A percentile compares a stretch with the other conserved stretches of the same genome.
Conservation (phyloP, 2,888 invertebrate genomes). For the Zaprionus bogoriensis region DNA sequence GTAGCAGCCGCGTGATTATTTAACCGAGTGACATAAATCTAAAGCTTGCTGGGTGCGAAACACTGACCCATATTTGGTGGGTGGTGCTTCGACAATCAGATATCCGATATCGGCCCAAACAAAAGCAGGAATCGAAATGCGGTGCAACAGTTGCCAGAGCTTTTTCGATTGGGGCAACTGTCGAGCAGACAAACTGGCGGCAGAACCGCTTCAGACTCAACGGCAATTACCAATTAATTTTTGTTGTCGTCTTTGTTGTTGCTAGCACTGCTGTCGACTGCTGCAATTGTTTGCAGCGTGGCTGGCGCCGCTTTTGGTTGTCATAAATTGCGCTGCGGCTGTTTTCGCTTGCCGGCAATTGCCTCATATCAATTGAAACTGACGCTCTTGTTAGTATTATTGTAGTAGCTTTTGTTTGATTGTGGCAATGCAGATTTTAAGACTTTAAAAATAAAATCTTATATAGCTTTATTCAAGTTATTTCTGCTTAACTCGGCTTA, state of each 20-base stretch:
- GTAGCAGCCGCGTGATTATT: slow-evolving; percentile 52
- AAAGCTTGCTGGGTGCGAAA: slow-evolving; percentile 26
- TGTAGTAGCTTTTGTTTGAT: slow-evolving; percentile 44
- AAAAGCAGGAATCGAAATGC: slow-evolving; percentile 55
- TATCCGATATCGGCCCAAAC: slow-evolving; percentile 27
- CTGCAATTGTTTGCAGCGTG: slow-evolving; percentile 49
- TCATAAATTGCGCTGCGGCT: slow-evolving; percentile 57
- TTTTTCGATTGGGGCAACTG: slow-evolving; percentile 51
- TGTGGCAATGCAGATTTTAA: slow-evolving; percentile 27
- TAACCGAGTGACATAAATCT: slow-evolving; percentile 74
- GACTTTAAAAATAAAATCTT: too few species aligned
- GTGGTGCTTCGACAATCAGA: slow-evolving; percentile 46
- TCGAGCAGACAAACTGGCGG: slow-evolving; percentile 43
- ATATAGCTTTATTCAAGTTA: too few species aligned
- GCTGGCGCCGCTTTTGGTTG: slow-evolving; percentile 57
- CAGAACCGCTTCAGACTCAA: slow-evolving; percentile 46
- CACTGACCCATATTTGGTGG: slow-evolving; percentile 58
- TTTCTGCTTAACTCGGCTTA: too few species aligned
- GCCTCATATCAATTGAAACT: slow-evolving; percentile 59
- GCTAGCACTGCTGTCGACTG: slow-evolving; percentile 17
- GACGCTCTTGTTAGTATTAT: slow-evolving; percentile 33
- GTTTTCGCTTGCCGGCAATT: slow-evolving; percentile 10
- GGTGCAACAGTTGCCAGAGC: slow-evolving; percentile 52
- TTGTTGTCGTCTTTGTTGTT: slow-evolving; percentile 31
- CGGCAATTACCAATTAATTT: slow-evolving; percentile 73